Conservation (phyloP, 2,888 invertebrate genomes). For the Sphaerophoria taeniata region DNA sequence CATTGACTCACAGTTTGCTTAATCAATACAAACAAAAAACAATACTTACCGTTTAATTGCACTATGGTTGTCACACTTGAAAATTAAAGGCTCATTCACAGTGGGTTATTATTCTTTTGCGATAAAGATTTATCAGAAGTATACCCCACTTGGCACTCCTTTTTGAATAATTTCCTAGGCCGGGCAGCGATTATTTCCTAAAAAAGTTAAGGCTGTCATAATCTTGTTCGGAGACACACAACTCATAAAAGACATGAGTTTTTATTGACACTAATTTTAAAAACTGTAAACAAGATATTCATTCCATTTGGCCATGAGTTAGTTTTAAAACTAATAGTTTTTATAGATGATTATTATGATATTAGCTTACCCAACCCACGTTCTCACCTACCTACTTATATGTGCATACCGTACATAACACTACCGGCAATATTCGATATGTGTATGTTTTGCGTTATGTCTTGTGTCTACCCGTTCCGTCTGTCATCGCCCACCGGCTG, state of each 20-base stretch:
- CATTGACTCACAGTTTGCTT: conserved; percentile 40
- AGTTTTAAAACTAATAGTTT: conserved; percentile 34
- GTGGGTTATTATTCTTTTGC: conserved; percentile 1
- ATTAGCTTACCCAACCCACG: conserved; percentile 16
- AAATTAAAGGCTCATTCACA: neutral
- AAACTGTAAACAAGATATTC: conserved; percentile 61
- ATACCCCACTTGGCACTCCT: neutral
- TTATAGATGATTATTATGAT: conserved; percentile 2
- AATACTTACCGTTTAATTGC: conserved; percentile 8
- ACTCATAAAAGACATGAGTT: conserved; percentile 6
- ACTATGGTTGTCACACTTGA: neutral
- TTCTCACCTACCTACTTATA: conserved; percentile 6
- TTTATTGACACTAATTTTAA: conserved; percentile 39
- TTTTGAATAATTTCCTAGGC: neutral
- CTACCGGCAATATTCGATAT: conserved; percentile 37
- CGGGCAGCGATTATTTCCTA: neutral
- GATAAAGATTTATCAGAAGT: neutral
- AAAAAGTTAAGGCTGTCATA: neutral
- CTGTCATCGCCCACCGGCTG: no score
- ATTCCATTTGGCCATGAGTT: conserved; percentile 56
- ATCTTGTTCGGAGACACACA: conserved; percentile 1
- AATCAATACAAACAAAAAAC: conserved; percentile 47
- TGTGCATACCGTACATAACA: conserved; percentile 22
- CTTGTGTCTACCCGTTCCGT: no score
- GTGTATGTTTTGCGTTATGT: neutral